Conservation (phyloP, 1,140 invertebrate genomes). For the Nymphalis io region DNA sequence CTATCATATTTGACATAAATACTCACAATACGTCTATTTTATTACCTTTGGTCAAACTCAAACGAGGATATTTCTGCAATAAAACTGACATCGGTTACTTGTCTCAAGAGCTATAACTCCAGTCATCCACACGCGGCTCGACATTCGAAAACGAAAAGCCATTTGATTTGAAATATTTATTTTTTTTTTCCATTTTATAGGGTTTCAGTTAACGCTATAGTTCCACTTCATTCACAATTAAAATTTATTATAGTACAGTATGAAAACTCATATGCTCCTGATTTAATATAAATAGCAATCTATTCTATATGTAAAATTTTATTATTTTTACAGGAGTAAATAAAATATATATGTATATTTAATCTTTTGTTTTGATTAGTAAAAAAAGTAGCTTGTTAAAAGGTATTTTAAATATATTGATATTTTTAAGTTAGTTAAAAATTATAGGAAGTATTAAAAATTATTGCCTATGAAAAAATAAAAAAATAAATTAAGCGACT, state of each 20-base stretch:
- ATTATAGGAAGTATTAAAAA: too few relatives aligned
- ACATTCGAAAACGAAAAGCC: slow-evolving; percentile 45
- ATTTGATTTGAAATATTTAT: slow-evolving; percentile 25
- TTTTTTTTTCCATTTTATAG: too few relatives aligned
- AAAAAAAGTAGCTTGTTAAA: too few relatives aligned
- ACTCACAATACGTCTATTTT: slow-evolving; percentile 1
- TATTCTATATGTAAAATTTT: not conserved
- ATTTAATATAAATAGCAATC: slow-evolving; percentile 6
- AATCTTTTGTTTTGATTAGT: not conserved
- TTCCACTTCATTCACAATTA: not conserved
- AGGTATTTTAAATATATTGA: too few relatives aligned
- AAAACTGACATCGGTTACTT: slow-evolving; percentile 35
- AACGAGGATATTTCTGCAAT: slow-evolving; percentile 32
- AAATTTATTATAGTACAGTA: not conserved
- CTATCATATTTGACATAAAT: slow-evolving; percentile 1
- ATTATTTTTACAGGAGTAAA: not conserved
- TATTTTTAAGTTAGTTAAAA: too few relatives aligned
- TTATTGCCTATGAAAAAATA: too few relatives aligned
- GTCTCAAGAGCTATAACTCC: slow-evolving; percentile 42
- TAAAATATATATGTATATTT: not conserved
- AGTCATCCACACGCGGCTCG: slow-evolving; percentile 45
- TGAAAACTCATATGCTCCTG: not conserved
- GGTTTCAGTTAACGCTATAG: too few relatives aligned
- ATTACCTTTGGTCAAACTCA: slow-evolving; percentile 14
- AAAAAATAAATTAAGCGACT: too few relatives aligned